A percentile compares a stretch with the other conserved stretches of the same genome.
Conservation (phyloP, 2,888 invertebrate genomes). For the Oxycera nigricornis region DNA sequence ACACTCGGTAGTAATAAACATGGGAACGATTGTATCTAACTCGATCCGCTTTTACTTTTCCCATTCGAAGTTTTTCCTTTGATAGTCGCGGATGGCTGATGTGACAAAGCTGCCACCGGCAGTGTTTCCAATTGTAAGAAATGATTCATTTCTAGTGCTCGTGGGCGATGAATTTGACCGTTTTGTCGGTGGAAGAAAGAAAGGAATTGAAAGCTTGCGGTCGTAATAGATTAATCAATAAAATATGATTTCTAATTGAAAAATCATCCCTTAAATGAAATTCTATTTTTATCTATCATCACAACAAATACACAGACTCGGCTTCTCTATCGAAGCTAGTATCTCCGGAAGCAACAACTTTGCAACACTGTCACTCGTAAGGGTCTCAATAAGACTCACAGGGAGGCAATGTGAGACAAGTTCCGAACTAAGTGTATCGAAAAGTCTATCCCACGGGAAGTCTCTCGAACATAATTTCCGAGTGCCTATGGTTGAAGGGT, state of each 20-base stretch:
- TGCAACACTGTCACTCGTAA: background rate
- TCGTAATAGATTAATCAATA: background rate
- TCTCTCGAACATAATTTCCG: slow-evolving; percentile 32
- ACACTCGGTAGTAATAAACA: slow-evolving; percentile 21
- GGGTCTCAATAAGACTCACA: background rate
- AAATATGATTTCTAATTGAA: too few relatives aligned
- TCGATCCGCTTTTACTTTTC: slow-evolving; percentile 24
- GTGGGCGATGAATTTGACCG: background rate
- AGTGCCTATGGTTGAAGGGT: slow-evolving; percentile 11
- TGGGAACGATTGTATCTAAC: slow-evolving; percentile 18
- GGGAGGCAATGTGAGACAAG: background rate
- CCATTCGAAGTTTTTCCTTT: slow-evolving; percentile 12
- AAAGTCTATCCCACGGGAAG: slow-evolving; percentile 29
- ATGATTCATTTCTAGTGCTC: background rate
- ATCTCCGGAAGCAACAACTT: background rate
- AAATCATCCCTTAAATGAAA: background rate
- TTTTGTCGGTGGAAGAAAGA: too few relatives aligned
- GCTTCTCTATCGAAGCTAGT: background rate
- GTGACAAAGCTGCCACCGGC: background rate
- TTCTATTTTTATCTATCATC: background rate
- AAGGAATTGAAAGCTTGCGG: background rate
- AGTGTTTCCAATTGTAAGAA: slow-evolving; percentile 1
- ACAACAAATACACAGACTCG: background rate
- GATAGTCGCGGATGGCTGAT: background rate
- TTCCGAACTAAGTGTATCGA: background rate